A percentile compares a stretch with the other conserved stretches of the same genome.
These are phyloP conservation scores for Plutella xylostella DNA, from an alignment of 2,888 invertebrate species.

Conservation along the genomic window DNA sequence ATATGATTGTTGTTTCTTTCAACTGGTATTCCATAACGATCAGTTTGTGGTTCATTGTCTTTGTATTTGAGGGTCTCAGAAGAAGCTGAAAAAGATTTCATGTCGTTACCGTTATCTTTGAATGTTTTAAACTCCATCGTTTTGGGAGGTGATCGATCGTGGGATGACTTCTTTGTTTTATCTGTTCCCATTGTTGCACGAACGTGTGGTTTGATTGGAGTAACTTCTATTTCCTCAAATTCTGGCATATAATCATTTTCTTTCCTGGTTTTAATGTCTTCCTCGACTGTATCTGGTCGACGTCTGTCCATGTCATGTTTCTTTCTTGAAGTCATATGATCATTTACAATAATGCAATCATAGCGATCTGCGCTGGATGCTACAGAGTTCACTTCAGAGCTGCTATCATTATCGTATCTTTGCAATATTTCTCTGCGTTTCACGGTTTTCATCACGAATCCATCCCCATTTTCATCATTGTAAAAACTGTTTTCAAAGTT, in stretches of 20 bases:
- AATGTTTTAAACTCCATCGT: conserved; percentile 68
- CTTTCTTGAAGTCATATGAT: conserved; percentile 72
- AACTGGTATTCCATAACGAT: conserved; percentile 55
- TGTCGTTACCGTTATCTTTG: conserved; percentile 60
- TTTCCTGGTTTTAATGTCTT: conserved; percentile 52
- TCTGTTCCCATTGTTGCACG: conserved; percentile 54
- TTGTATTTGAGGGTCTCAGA: conserved; percentile 63
- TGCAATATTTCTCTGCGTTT: conserved; percentile 79
- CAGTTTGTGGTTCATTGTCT: conserved; percentile 50
- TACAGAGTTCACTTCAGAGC: conserved; percentile 74
- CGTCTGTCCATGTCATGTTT: conserved; percentile 48
- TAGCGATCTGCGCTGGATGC: conserved; percentile 80
- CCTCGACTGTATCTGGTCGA: conserved; percentile 49
- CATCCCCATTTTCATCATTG: conserved; percentile 74
- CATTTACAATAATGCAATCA: conserved; percentile 87
- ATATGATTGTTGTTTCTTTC: conserved; percentile 50
- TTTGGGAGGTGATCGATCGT: conserved; percentile 51
- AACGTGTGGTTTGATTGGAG: conserved; percentile 59
- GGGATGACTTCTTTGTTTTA: conserved; percentile 48
- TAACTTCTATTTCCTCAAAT: conserved; percentile 63
- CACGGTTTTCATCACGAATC: conserved; percentile 77
- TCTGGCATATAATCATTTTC: conserved; percentile 61
- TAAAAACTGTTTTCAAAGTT: conserved; percentile 76
- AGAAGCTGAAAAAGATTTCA: conserved; percentile 62
- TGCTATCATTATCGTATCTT: conserved; percentile 75